Percentiles rank a stretch among this genome's conserved stretches.
phyloP scores from a whole-genome alignment of 2,888 invertebrate genomes.

The Thymelicus acteon region DNA sequence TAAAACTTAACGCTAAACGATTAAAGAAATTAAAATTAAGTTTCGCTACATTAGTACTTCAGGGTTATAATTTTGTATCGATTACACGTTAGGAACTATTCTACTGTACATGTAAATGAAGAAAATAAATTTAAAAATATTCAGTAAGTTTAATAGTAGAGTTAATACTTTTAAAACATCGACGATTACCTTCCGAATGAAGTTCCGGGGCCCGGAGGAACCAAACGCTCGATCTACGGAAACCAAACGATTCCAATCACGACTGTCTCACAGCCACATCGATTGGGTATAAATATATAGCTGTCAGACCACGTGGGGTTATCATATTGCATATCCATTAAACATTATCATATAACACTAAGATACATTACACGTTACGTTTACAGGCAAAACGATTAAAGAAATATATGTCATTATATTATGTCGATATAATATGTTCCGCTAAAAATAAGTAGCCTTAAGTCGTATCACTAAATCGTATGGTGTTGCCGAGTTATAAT shows the following conservation, averaged over 20 bases:
- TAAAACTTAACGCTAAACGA: conserved; percentile 62
- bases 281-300: conserved; percentile 49
- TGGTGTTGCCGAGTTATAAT: conserved; percentile 79
- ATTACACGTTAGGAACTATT: conserved; percentile 82
- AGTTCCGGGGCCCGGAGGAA: conserved; percentile 37
- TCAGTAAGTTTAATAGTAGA: conserved; percentile 52
- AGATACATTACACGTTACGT: conserved; percentile 63
- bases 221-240: conserved; percentile 44
- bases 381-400: conserved; percentile 72
- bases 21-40: conserved; percentile 65
- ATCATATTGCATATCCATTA: conserved; percentile 53
- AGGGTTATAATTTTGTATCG: conserved; percentile 80
- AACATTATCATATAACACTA: conserved; percentile 53
- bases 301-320: conserved; percentile 61
- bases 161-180: conserved; percentile 54
- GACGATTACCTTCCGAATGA: conserved; percentile 37
- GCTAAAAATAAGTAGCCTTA: conserved; percentile 72
- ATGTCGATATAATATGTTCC: conserved; percentile 58
- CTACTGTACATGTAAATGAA: conserved; percentile 78
- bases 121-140: conserved; percentile 66
- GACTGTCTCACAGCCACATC: conserved; percentile 69
- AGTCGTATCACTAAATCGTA: conserved; percentile 80
- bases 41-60: conserved; percentile 69
- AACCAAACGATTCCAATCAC: conserved; percentile 49
- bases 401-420: conserved; percentile 67